These are phyloP conservation scores for Drosophila testacea DNA, from an alignment of 2,888 invertebrate genomes.

Conservation along the genomic window DNA sequence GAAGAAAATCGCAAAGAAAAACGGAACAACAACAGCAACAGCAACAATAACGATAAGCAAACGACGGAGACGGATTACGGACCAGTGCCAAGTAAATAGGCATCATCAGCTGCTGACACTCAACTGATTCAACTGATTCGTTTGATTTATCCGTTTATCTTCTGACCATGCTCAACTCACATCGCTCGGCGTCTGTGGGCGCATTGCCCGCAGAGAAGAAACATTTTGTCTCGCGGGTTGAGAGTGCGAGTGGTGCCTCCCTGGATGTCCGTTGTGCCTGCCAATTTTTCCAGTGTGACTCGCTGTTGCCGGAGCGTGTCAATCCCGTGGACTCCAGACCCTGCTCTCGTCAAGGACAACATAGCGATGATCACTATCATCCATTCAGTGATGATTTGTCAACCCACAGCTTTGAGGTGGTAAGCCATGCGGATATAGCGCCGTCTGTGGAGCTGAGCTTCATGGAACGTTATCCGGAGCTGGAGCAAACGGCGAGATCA, in stretches of 20 bases:
- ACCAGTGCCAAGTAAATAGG: slow-evolving; percentile 71
- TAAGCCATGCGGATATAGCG: slow-evolving; percentile 66
- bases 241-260: slow-evolving; percentile 90
- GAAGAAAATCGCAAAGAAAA: slow-evolving; percentile 58
- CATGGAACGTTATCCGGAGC: slow-evolving; percentile 80
- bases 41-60: slow-evolving; percentile 10
- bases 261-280: slow-evolving; percentile 94
- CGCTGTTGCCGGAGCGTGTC: slow-evolving; percentile 90
- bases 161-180: slow-evolving; percentile 79
- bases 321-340: slow-evolving; percentile 89
- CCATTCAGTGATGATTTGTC: slow-evolving; percentile 74
- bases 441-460: slow-evolving; percentile 78
- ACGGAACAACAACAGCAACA: slow-evolving; percentile 21
- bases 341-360: slow-evolving; percentile 86
- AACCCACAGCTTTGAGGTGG: slow-evolving; percentile 72
- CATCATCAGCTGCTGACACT: slow-evolving; percentile 33
- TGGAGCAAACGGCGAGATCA: slow-evolving; percentile 79
- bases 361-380: slow-evolving; percentile 82
- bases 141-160: background rate
- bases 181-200: slow-evolving; percentile 90
- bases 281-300: slow-evolving; percentile 93
- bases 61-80: slow-evolving; percentile 46
- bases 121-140: slow-evolving; percentile 7
- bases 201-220: slow-evolving; percentile 88
- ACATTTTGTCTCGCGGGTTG: slow-evolving; percentile 89